Evolutionary conservation across 2,888 invertebrate genomes (phyloP), one percentile per base, ranked within the genome.

Genomic region (Poecilobothrus nobilitatus): DNA sequence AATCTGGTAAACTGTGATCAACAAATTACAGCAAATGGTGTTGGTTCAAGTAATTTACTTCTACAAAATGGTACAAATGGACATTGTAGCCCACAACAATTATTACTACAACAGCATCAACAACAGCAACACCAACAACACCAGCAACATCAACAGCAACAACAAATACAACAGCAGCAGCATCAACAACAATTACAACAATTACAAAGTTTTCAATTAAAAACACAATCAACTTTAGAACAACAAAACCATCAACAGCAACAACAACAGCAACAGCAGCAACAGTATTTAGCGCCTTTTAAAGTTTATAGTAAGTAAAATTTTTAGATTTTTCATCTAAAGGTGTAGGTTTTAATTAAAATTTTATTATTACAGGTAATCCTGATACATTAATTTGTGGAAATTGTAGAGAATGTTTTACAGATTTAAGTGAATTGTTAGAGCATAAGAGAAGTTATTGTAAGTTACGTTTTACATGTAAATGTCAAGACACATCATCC

Each of bases 341-440:
- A 37, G 37, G 1, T 12, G 5, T 37, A 37, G 9, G 4, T 37
- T 8, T 12, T 41, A 37, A 34, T n/a, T 20, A 66, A 65, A 34
- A 7, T 37, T 21, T 53, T 53, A 53, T 21, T 62, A 34, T 67
- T 84, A 80, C 70, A 88, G 88, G 87, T 81, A 88, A 87, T 79
- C 87, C 88, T 72, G 91, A 91, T 80, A 88, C 90, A 77, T 85
- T 91, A 80, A 90, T 91, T 77, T 91, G 91, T 81, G 91, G 91
- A 74, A 89, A 88, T 79, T 91, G 91, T 82, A 86, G 90, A 76
- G 89, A 89, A 81, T 86, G 88, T 81, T 91, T 90, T 80, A 86
- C 86, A 74, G 89, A 88, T 78, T 84, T 91, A 71, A 86, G 88
- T 78, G 89, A 89, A 78, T 84, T 90, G 79, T 85, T 89, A 76